Percentiles rank a stretch among this genome's conserved stretches.
These are phyloP conservation scores for Syrphus vitripennis DNA, from an alignment of 2,888 invertebrate species.

Conservation along the genomic window DNA sequence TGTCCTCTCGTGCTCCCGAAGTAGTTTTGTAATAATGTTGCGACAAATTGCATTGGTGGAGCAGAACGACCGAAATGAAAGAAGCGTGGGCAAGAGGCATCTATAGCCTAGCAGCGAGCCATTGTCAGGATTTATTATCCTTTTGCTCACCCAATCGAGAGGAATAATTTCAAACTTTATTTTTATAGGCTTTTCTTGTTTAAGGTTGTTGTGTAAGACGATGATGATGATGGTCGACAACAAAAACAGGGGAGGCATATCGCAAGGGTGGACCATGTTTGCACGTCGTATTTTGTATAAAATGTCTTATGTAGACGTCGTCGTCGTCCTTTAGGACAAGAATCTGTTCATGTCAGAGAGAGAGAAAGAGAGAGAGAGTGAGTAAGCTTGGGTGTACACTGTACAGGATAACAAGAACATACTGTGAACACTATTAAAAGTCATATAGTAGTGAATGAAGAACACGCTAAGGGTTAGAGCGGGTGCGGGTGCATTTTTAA, in stretches of 20 bases:
- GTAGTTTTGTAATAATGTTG: slow-evolving; percentile 41
- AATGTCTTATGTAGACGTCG: no score
- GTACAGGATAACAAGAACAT: slow-evolving; percentile 23
- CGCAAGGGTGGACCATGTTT: slow-evolving; percentile 39
- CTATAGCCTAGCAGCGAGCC: neutral
- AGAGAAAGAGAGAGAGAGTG: no score
- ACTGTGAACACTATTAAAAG: slow-evolving; percentile 27
- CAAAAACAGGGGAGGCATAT: neutral
- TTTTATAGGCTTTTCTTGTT: slow-evolving; percentile 59
- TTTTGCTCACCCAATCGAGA: slow-evolving; percentile 63
- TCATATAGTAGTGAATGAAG: neutral
- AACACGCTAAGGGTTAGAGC: neutral
- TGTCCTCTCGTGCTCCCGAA: neutral
- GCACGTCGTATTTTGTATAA: slow-evolving; percentile 60
- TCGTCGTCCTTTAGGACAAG: slow-evolving; percentile 5
- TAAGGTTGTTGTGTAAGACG: slow-evolving; percentile 4
- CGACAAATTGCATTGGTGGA: slow-evolving; percentile 66
- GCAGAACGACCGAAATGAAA: slow-evolving; percentile 3
- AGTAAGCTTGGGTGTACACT: neutral
- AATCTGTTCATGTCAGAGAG: slow-evolving; percentile 22
- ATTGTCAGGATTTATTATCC: slow-evolving; percentile 61
- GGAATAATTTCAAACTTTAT: slow-evolving; percentile 64
- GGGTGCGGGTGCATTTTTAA: slow-evolving; percentile 63
- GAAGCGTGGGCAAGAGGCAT: slow-evolving; percentile 9
- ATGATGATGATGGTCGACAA: neutral